Evolutionary conservation across 2,888 invertebrate species (phyloP).

Genomic region (Malthinus seriepunctatus): DNA sequence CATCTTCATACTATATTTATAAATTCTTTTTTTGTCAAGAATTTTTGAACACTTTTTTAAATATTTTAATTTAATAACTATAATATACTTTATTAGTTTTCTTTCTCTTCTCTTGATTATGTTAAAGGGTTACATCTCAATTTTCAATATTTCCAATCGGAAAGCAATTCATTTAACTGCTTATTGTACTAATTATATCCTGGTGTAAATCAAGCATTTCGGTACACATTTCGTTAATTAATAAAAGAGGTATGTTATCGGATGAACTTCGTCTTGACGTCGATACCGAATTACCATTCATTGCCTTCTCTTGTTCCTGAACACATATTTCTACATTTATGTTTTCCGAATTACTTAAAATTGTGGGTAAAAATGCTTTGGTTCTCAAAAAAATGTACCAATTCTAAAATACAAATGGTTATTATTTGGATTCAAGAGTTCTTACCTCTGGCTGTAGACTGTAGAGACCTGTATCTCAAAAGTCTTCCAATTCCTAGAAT

Average conservation of each 20-base stretch:
- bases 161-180: conserved; percentile 43
- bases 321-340: conserved; percentile 20
- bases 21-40: background rate
- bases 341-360: conserved; percentile 17
- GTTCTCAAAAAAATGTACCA: conserved; percentile 53
- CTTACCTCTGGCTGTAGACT: no score
- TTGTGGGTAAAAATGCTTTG: conserved; percentile 48
- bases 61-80: no score
- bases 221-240: conserved; percentile 47
- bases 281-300: conserved; percentile 24
- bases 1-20: background rate
- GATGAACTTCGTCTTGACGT: conserved; percentile 44
- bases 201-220: conserved; percentile 55
- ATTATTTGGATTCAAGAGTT: no score
- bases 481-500: no score
- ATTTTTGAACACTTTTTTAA: no score
- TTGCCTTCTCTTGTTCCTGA: conserved; percentile 22
- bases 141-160: background rate
- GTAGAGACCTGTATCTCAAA: no score
- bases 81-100: no score
- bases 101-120: no score
- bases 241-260: conserved; percentile 51
- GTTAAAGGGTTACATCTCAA: no score
- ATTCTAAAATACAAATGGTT: conserved; percentile 51
- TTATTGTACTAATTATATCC: conserved; percentile 57